phyloP scores from a whole-genome alignment of 2,888 invertebrate genomes.

The Eupithecia tripunctaria region DNA sequence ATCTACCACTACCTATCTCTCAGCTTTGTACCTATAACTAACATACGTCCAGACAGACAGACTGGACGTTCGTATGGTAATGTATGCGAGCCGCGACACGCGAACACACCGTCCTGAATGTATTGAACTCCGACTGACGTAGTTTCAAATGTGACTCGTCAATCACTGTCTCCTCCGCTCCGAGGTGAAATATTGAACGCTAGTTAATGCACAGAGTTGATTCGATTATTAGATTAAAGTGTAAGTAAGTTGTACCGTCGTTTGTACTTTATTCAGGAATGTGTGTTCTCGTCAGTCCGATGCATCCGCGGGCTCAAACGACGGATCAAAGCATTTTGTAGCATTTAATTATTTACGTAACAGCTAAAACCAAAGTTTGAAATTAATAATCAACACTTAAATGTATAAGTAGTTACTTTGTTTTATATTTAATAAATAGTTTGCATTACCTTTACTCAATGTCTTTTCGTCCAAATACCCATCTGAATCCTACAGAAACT shows the following conservation, averaged over 20 bases:
- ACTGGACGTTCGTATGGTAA: neutral
- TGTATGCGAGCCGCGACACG: neutral
- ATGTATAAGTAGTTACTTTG: neutral
- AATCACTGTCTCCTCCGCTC: neutral
- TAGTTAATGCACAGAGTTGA: neutral
- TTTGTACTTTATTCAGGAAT: neutral
- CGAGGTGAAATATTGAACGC: neutral
- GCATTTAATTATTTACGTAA: conserved; percentile 31
- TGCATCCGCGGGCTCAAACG: conserved; percentile 19
- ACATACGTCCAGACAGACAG: neutral
- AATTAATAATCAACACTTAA: conserved; percentile 31
- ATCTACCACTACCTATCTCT: neutral
- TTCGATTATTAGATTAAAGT: too few relatives aligned
- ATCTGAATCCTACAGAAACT: too few relatives aligned
- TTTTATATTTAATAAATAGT: neutral
- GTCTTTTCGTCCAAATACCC: neutral
- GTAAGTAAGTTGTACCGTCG: neutral
- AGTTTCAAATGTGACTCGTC: neutral
- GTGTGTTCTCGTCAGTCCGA: neutral
- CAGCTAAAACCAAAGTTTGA: conserved; percentile 35
- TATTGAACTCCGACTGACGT: neutral
- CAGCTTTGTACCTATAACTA: neutral
- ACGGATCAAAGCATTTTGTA: conserved; percentile 24
- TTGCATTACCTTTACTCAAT: neutral
- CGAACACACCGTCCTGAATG: neutral